Percentiles rank a stretch among this genome's conserved stretches.
Evolutionary conservation across 2,113 vertebrate species (phyloP).

Genomic region (Polyodon spathula): DNA sequence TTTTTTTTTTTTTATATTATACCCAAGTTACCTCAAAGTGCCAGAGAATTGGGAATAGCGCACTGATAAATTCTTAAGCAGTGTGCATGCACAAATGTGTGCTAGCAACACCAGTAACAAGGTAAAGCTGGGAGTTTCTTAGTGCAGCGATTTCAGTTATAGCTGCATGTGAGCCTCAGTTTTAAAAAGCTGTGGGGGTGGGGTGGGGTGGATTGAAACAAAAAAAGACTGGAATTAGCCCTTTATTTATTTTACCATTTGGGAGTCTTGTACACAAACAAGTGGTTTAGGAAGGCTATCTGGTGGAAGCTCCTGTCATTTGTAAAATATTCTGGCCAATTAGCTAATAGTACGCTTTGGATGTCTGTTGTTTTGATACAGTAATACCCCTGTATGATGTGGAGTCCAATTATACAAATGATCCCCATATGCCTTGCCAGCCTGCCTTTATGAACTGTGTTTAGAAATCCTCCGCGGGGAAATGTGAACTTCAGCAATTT

Average conservation of each 20-base stretch:
- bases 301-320: conserved; percentile 95
- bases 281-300: conserved; percentile 80
- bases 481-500: conserved; percentile 81
- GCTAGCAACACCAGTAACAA: conserved; percentile 55
- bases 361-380: conserved; percentile 97
- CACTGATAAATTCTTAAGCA: neutral
- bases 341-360: conserved; percentile 94
- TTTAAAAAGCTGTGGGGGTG: conserved; percentile 64
- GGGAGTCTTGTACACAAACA: conserved; percentile 71
- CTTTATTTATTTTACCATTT: conserved; percentile 87
- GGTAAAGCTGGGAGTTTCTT: conserved; percentile 67
- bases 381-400: conserved; percentile 98
- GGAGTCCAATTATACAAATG: conserved; percentile 99
- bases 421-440: conserved; percentile 98
- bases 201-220: no score
- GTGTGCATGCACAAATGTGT: conserved; percentile 12
- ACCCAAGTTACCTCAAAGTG: neutral
- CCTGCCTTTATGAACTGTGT: conserved; percentile 96
- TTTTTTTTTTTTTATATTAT: no score
- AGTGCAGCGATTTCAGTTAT: conserved; percentile 60
- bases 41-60: neutral
- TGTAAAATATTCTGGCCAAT: conserved; percentile 99
- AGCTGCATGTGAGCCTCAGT: conserved; percentile 74
- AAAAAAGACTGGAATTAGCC: conserved; percentile 82
- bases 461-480: conserved; percentile 97